Conservation (phyloP, 2,113 vertebrate genomes). For the Forbesichthys agassizii region DNA sequence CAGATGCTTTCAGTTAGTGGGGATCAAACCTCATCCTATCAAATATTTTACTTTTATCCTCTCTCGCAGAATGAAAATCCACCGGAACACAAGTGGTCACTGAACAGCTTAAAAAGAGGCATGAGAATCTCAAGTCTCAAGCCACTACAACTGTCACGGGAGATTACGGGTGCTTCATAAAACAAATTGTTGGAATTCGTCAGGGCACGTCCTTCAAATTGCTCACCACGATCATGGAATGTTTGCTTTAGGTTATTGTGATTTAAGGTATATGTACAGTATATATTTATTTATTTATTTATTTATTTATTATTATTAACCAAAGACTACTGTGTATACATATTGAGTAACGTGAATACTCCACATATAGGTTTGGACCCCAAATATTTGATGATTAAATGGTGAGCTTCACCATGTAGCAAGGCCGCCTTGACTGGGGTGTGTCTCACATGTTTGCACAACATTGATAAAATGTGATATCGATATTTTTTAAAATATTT, state of each 20-base stretch:
- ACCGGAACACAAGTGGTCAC: neutral
- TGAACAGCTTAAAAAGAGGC: neutral
- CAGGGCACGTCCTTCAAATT: neutral
- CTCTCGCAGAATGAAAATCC: constrained; percentile 20
- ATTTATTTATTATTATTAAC: neutral
- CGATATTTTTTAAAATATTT: no score
- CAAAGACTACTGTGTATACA: no score
- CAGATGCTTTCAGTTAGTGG: neutral
- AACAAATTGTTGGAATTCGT: constrained; percentile 26
- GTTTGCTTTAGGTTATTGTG: neutral
- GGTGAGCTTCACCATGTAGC: no score
- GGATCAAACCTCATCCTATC: neutral
- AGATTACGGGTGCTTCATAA: constrained; percentile 50
- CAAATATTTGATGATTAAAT: no score
- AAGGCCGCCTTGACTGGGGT: no score
- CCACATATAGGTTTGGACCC: no score
- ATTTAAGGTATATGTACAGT: neutral
- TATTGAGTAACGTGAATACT: no score
- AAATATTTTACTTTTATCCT: neutral
- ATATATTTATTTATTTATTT: neutral
- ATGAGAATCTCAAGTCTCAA: neutral
- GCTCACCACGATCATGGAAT: constrained; percentile 15
- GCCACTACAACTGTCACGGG: neutral
- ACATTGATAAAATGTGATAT: no score
- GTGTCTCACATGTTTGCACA: no score